Percentiles rank a stretch among this genome's conserved stretches.
Evolutionary conservation across 2,888 invertebrate genomes (phyloP).

Genomic region (Drosophila yooni): DNA sequence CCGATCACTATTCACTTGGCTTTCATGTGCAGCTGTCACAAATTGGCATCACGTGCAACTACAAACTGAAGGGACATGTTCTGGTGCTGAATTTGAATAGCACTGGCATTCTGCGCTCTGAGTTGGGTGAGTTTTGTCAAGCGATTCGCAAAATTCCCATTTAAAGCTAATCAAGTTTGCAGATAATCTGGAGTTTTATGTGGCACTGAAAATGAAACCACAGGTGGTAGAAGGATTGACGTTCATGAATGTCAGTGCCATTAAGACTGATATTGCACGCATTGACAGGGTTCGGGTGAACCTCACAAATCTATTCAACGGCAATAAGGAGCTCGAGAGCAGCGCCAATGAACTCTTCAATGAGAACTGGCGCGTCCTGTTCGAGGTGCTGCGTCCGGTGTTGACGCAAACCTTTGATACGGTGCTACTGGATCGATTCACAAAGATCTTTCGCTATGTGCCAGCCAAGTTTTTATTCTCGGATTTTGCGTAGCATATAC

Average conservation of each 20-base stretch:
- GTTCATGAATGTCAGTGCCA: conserved; percentile 88
- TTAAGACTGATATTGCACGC: conserved; percentile 87
- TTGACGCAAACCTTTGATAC: conserved; percentile 89
- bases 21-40: conserved; percentile 88
- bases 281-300: conserved; percentile 88
- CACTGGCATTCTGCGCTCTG: conserved; percentile 86
- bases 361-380: conserved; percentile 89
- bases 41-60: conserved; percentile 88
- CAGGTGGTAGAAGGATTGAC: conserved; percentile 29
- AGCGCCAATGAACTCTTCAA: conserved; percentile 89
- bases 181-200: conserved; percentile 55
- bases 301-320: conserved; percentile 88
- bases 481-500: conserved; percentile 84
- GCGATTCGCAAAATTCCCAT: neutral
- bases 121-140: conserved; percentile 87
- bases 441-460: conserved; percentile 88
- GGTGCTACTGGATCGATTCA: conserved; percentile 88
- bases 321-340: conserved; percentile 86
- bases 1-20: conserved; percentile 88
- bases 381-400: conserved; percentile 88
- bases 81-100: conserved; percentile 88
- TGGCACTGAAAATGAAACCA: conserved; percentile 45
- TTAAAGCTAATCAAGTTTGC: neutral
- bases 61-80: conserved; percentile 88
- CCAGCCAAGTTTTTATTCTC: conserved; percentile 89